A percentile compares a stretch with the other conserved stretches of the same genome.
Conservation (phyloP, 2,113 vertebrate species). For the Caranx melampygus region DNA sequence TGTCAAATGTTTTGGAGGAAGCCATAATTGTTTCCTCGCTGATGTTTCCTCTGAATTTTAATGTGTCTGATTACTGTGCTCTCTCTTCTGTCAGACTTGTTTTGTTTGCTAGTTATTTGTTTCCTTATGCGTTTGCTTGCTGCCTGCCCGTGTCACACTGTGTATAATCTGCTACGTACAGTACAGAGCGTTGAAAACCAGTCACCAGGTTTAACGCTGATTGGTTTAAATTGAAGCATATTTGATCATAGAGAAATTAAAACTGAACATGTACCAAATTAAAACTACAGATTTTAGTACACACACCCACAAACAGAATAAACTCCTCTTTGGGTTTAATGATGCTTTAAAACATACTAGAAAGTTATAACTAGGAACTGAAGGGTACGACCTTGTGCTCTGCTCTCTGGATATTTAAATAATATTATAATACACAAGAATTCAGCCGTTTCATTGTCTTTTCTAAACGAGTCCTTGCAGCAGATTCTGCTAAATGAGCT, state of each 20-base stretch:
- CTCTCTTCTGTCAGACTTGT: neutral
- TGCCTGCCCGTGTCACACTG: no score
- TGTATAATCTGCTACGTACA: neutral
- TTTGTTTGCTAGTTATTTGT: neutral
- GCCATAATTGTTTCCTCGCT: neutral
- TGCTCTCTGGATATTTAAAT: neutral
- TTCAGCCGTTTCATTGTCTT: slow-evolving; percentile 35
- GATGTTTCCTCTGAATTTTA: neutral
- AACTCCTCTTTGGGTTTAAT: neutral
- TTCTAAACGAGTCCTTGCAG: slow-evolving; percentile 26
- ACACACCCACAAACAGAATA: neutral
- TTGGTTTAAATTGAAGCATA: no score
- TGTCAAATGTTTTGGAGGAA: neutral
- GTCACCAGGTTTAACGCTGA: no score
- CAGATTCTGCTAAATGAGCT: slow-evolving; percentile 19
- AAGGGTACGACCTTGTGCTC: no score
- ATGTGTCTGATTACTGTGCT: neutral
- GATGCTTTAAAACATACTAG: neutral
- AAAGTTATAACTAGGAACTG: neutral
- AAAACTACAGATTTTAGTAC: neutral
- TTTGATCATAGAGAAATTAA: no score
- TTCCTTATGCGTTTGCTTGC: neutral
- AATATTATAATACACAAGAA: neutral
- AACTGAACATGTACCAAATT: no score
- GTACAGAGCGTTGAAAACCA: neutral